Conservation (phyloP, 2,888 invertebrate species). For the Pristionchus fissidentatus region DNA sequence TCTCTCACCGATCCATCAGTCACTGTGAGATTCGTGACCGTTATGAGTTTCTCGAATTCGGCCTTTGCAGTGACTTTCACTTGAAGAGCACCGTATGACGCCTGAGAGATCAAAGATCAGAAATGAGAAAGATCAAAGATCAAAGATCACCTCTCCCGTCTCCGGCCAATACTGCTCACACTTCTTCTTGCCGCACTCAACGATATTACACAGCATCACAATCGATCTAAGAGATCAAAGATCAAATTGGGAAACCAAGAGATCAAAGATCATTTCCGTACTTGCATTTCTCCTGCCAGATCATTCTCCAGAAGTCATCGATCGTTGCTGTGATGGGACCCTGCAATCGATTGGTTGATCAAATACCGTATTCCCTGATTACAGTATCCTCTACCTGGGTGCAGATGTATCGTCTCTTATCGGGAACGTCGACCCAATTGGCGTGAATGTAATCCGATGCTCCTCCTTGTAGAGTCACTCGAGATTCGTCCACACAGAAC, state of each 20-base stretch:
- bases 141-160: too few species aligned
- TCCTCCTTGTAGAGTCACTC: constrained; percentile 56
- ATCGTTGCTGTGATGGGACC: constrained; percentile 65
- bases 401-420: constrained; percentile 59
- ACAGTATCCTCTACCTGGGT: constrained; percentile 54
- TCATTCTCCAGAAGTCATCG: constrained; percentile 67
- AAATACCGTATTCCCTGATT: background rate
- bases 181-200: constrained; percentile 66
- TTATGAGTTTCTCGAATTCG: constrained; percentile 60
- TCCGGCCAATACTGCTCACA: constrained; percentile 70
- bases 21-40: constrained; percentile 55
- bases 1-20: constrained; percentile 49
- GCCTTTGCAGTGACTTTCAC: constrained; percentile 55
- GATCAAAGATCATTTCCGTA: constrained; percentile 8
- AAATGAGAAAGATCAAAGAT: too few species aligned
- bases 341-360: constrained; percentile 6
- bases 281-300: constrained; percentile 64
- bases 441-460: constrained; percentile 67
- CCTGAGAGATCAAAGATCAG: too few species aligned
- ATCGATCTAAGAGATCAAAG: constrained; percentile 48
- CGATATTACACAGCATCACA: constrained; percentile 67
- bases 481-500: constrained; percentile 65
- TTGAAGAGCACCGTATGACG: constrained; percentile 56
- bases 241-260: background rate
- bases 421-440: constrained; percentile 61